Evolutionary conservation across 2,113 vertebrate genomes (phyloP).

Genomic region (Pseudorectes ferrugineus): DNA sequence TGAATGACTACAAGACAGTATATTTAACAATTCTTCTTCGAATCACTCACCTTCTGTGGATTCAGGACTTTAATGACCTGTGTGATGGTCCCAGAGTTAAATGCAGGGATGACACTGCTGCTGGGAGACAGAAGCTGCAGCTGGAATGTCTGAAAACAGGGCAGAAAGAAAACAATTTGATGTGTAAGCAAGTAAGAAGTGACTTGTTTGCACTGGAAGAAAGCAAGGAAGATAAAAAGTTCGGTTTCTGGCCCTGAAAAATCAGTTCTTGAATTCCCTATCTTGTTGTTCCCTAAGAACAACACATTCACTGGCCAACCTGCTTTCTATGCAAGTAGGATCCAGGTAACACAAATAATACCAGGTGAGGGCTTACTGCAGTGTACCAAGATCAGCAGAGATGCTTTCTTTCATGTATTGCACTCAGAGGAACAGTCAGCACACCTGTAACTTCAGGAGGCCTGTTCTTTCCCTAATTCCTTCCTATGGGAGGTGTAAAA

Average conservation of each 20-base stretch:
- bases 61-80: conserved; percentile 99
- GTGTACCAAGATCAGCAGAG: background rate
- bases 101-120: conserved; percentile 94
- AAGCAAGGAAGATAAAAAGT: background rate
- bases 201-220: background rate
- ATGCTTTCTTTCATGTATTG: background rate
- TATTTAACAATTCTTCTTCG: background rate
- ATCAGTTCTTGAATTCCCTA: background rate
- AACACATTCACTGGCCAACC: background rate
- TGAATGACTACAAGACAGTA: background rate
- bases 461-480: background rate
- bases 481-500: background rate
- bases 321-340: background rate
- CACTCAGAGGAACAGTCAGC: background rate
- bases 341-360: background rate
- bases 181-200: background rate
- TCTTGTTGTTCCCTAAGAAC: background rate
- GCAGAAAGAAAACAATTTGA: background rate
- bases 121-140: conserved; percentile 99
- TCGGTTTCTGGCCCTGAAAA: background rate
- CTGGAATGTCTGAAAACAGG: conserved; percentile 89
- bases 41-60: conserved; percentile 91
- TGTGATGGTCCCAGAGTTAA: conserved; percentile 94
- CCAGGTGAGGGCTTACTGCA: background rate
- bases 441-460: background rate